Evolutionary conservation across 2,113 vertebrate genomes (phyloP).

Genomic region (Martes martes): DNA sequence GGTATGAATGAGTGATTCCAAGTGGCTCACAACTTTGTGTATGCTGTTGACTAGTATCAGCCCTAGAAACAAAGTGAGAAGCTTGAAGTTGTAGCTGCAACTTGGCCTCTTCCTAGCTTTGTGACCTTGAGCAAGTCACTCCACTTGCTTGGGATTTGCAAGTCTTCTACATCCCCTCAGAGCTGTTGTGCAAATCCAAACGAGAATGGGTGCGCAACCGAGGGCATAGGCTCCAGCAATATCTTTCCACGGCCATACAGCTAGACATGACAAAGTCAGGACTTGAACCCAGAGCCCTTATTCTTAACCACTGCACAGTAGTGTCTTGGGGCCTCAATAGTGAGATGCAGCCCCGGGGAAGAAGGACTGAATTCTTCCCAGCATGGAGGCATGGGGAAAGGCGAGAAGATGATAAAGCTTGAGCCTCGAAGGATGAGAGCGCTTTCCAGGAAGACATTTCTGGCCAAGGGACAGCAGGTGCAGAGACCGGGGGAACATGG

Average conservation of each 20-base stretch:
- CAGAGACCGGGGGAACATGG: neutral
- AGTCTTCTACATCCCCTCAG: neutral
- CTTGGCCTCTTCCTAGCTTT: neutral
- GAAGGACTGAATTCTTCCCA: neutral
- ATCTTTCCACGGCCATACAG: neutral
- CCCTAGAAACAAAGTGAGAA: neutral
- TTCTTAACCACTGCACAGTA: neutral
- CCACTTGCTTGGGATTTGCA: neutral
- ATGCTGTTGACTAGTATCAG: neutral
- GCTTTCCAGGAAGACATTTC: neutral
- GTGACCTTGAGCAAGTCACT: conserved; percentile 39
- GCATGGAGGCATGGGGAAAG: neutral
- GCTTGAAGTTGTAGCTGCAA: neutral
- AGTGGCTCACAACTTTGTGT: neutral
- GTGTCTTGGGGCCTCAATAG: neutral
- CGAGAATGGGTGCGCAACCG: neutral
- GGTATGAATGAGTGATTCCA: conserved; percentile 5
- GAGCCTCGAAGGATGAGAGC: neutral
- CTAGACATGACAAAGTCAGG: neutral
- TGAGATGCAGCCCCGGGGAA: neutral
- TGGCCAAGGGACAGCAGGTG: neutral
- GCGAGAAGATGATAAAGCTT: neutral
- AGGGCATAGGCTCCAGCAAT: neutral
- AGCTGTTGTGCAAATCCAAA: neutral
- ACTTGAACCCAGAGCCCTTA: neutral